These are phyloP conservation scores for Siniperca obscura DNA, from an alignment of 2,797 vertebrate species.

Conservation along the genomic window DNA sequence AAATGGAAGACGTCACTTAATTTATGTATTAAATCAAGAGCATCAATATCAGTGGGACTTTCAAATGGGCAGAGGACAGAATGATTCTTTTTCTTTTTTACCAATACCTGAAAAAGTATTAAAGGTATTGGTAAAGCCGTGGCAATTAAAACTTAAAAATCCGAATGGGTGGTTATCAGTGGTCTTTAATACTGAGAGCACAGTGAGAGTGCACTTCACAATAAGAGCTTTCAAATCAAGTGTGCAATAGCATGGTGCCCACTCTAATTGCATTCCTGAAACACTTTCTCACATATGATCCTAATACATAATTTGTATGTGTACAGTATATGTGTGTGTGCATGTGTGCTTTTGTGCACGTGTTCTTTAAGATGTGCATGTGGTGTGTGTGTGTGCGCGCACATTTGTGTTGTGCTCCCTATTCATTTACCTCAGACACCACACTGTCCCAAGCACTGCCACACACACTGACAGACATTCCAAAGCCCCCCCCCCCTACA, in stretches of 20 bases:
- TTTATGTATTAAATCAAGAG: conserved; percentile 13
- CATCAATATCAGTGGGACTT: background rate
- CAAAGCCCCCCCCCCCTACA: conserved; percentile 40
- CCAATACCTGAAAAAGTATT: background rate
- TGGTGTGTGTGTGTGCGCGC: background rate
- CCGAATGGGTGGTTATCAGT: conserved; percentile 37
- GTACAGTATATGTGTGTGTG: conserved; percentile 4
- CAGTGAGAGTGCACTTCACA: conserved; percentile 52
- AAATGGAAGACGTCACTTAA: background rate
- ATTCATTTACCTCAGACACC: conserved; percentile 39
- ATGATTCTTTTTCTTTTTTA: background rate
- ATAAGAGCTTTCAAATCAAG: conserved; percentile 55
- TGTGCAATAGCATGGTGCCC: conserved; percentile 15
- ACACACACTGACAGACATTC: conserved; percentile 64
- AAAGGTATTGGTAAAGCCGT: background rate
- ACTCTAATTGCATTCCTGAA: conserved; percentile 33
- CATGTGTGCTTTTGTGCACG: conserved; percentile 11
- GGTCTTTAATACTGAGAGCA: conserved; percentile 46
- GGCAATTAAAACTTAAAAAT: conserved; percentile 34
- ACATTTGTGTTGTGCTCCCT: conserved; percentile 8
- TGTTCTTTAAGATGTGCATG: background rate
- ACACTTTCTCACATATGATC: conserved; percentile 26
- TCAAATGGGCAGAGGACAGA: background rate
- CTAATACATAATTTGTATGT: conserved; percentile 10
- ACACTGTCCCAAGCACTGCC: conserved; percentile 32